These are phyloP conservation scores for Mesembrinibis cayennensis DNA, from an alignment of 2,113 vertebrate genomes.

Conservation along the genomic window DNA sequence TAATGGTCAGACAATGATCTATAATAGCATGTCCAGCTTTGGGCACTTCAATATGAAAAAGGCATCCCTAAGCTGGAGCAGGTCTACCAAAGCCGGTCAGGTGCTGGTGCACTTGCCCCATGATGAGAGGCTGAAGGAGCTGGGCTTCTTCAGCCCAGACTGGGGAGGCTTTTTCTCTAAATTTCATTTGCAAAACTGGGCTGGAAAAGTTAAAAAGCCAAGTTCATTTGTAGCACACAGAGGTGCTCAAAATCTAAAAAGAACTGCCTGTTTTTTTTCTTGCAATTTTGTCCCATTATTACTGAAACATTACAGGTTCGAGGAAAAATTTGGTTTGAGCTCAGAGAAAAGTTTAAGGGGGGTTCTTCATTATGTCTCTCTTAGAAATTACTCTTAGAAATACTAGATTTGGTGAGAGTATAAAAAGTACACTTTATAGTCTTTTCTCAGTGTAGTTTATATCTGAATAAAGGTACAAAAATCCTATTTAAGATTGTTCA, in stretches of 20 bases:
- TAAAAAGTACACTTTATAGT: neutral
- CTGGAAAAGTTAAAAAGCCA: neutral
- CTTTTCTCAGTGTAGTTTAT: neutral
- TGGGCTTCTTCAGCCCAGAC: neutral
- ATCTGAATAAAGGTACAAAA: neutral
- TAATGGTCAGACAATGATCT: neutral
- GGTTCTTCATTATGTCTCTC: neutral
- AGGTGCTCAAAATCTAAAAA: neutral
- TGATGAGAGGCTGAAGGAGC: neutral
- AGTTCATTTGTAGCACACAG: neutral
- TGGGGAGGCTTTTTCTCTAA: neutral
- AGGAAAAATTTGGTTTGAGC: neutral
- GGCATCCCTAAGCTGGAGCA: neutral
- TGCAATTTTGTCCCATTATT: neutral
- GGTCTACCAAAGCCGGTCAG: neutral
- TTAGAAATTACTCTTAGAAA: neutral
- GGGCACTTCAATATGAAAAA: neutral
- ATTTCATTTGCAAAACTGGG: neutral
- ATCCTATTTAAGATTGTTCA: neutral
- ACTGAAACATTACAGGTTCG: neutral
- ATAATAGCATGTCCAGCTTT: neutral
- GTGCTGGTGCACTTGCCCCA: neutral
- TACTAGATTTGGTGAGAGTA: neutral
- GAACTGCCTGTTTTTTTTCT: accelerated
- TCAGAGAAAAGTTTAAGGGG: neutral